Conservation (phyloP, 2,797 vertebrate genomes). For the Alca torda region DNA sequence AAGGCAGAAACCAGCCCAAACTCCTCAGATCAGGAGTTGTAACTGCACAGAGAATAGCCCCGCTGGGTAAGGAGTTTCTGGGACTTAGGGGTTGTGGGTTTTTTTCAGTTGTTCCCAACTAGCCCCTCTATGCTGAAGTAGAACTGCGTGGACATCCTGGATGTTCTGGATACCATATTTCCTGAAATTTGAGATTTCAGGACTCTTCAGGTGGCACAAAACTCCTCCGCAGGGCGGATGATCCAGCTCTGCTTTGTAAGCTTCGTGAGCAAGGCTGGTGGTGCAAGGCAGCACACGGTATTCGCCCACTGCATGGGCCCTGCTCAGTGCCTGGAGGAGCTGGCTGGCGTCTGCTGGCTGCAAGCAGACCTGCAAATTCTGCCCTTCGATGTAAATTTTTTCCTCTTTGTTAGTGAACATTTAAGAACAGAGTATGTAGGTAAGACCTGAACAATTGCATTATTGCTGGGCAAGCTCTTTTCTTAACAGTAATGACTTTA, state of each 20-base stretch:
- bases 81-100: rapidly evolving
- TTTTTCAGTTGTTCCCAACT: not conserved
- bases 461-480: not conserved
- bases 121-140: not conserved
- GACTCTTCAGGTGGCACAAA: not conserved
- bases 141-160: not conserved
- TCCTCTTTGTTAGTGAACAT: not conserved
- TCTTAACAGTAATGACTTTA: not conserved
- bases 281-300: not conserved
- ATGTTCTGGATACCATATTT: not conserved
- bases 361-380: not conserved
- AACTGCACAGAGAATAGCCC: not conserved
- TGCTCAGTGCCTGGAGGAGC: not conserved
- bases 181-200: not conserved
- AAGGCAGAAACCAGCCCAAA: not conserved
- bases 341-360: not conserved
- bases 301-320: too few relatives aligned
- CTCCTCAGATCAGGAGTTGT: not conserved
- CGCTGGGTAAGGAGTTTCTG: not conserved
- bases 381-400: not conserved
- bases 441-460: not conserved
- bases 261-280: not conserved
- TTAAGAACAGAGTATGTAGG: not conserved
- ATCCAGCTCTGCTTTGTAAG: not conserved
- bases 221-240: not conserved